Base-by-base conservation (phyloP, 1,140 invertebrate genomes). In the Scaptomyza graminum region DNA sequence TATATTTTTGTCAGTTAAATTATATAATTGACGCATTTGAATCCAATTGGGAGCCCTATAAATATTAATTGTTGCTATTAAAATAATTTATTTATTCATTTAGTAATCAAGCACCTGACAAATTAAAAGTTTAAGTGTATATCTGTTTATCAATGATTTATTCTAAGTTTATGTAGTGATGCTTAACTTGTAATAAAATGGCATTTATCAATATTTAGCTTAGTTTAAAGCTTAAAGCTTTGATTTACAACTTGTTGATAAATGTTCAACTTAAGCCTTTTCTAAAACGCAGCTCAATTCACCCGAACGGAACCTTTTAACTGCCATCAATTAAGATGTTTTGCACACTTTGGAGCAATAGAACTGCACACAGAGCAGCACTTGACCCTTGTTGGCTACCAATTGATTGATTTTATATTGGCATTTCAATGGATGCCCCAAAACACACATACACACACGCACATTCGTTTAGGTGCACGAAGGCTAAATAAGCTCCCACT, bases 351-450 rank as follows among this genome's bases (percentile, higher is more conserved):
- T 61, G 51, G 39, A 43, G 39, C 63, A 44, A 13, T 12, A 55
- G 73, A 69, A 78, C 69, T 84, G 80, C 71, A 52, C 82, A 82
- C 82, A 88, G 83, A 87, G 82, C 82, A 82, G 60, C 82, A 85
- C 83, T 85, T 85, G 82, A 85, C 82, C 82, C 79, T 64, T 78
- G 66, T 59, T 78, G 74, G 82, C 75, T 88, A 82, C 83, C 82
- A 85, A 85, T 87, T 85, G 82, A 85, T 85, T 85, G 82, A 85
- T 85, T 85, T 85, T 85, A 85, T 85, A 85, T 85, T 82, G 82
- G 82, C 78, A 87, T 85, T 85, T 85, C 82, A 87, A 82, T 79
- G 74, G 82, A 37, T 34, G 44, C 43, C 64, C 50, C 37, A 41
- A 41, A 41, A 56, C 34, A 67, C 71, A 43, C 64, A 50, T 18